phyloP scores from a whole-genome alignment of 2,888 invertebrate genomes.

The Cantharis rustica region DNA sequence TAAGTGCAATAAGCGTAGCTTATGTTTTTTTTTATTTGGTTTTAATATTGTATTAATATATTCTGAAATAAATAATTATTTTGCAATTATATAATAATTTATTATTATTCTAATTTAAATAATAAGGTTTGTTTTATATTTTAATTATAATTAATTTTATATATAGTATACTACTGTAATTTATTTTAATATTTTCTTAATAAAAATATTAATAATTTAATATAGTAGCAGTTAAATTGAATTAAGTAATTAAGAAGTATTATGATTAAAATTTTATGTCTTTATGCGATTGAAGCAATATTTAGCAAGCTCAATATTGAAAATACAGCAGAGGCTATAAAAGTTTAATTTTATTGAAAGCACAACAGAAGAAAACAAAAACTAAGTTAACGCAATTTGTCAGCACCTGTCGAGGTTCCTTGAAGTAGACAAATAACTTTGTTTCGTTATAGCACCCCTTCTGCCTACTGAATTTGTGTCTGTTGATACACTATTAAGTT shows the following conservation, averaged over 20 bases:
- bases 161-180: background rate
- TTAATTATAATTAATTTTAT: background rate
- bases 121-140: background rate
- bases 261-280: background rate
- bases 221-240: background rate
- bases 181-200: background rate
- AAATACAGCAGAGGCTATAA: background rate
- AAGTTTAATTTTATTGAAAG: conserved; percentile 20
- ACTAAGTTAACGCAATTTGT: conserved; percentile 28
- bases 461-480: conserved; percentile 18
- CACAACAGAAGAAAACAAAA: conserved; percentile 16
- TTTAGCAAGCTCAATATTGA: background rate
- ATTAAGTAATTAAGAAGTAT: background rate
- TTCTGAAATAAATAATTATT: no score
- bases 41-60: no score
- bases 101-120: background rate
- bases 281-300: background rate
- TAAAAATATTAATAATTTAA: background rate
- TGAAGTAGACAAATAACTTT: conserved; percentile 21
- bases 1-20: no score
- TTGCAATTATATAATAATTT: no score
- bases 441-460: conserved; percentile 12
- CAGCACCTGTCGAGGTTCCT: conserved; percentile 25
- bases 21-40: no score
- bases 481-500: conserved; percentile 14